Evolutionary conservation across 2,113 vertebrate genomes (phyloP), one percentile per base, ranked within the genome.

Genomic region (Callionymus lyra): DNA sequence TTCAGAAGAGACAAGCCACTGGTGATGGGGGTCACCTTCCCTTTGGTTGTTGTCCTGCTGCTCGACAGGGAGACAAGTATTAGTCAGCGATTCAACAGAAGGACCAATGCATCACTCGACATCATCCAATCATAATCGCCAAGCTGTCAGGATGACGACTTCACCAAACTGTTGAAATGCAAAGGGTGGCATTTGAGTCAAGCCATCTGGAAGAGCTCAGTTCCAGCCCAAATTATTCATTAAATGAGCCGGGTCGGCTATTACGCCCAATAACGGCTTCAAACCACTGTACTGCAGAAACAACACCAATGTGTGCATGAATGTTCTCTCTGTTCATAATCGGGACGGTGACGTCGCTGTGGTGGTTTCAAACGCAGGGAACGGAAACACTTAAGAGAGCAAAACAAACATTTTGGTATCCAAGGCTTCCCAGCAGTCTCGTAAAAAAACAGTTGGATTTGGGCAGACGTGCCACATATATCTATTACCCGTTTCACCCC

Each of bases 401-500:
- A 82, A 82, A 68, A 78, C 73, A 83, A 83, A 76, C 72, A 69
- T 17, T 55, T 60, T 31, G 34, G 69, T 79, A 71, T 73, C 73
- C 74, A 81, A 64, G 65, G 74, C 57, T 59, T 66, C 60, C 50
- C 50, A 47, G 37, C 27, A 14, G 59, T 16, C 50, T 47, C 44
- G 38, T 50, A 62, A 59, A 27, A 47, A 56, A 31, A 34, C 37
- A 46, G 59, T 62, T 58, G 65, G 1, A 48, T 36, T 44, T 34
- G 18, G 42, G 44, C 47, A 32, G 45, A 37, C 12, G 35, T 33
- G 55, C 45, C 49, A 52, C 66, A 68, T 63, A 72, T 61, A 57
- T 47, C 38, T 68, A 53, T 69, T 41, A 4, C 8, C 8, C 21
- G 21, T 27, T 27, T 27, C 21, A 27, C 21, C 21, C 21, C 33